These are phyloP conservation scores for Diaprepes abbreviatus DNA, from an alignment of 2,888 invertebrate genomes.

Conservation along the genomic window DNA sequence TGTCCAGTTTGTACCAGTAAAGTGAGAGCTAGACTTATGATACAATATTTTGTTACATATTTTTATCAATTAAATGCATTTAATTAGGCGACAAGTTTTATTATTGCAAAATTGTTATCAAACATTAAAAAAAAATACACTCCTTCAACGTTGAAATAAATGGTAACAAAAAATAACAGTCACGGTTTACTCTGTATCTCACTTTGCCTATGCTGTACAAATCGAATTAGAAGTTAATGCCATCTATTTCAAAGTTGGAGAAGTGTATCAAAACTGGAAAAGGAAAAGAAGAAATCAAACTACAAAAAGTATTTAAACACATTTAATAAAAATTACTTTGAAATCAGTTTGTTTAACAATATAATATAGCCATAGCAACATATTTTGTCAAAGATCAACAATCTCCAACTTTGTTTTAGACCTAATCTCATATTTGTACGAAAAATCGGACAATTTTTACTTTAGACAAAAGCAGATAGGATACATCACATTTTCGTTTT, in stretches of 20 bases:
- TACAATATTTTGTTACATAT: conserved; percentile 1
- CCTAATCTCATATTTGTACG: conserved; percentile 27
- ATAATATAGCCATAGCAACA: conserved; percentile 42
- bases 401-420: conserved; percentile 5
- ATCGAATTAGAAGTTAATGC: no score
- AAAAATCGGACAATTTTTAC: conserved; percentile 19
- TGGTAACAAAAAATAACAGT: no score
- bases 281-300: conserved; percentile 2
- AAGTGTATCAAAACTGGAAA: no score
- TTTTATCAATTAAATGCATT: conserved; percentile 1
- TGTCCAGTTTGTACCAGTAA: conserved; percentile 77
- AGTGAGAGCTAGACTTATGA: neutral
- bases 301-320: conserved; percentile 35
- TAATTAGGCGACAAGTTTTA: no score
- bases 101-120: no score
- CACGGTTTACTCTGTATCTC: no score
- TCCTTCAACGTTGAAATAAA: no score
- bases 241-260: no score
- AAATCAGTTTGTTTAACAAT: conserved; percentile 43
- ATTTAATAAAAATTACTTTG: conserved; percentile 46
- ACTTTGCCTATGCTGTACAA: no score
- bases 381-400: conserved; percentile 29
- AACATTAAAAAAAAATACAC: no score
- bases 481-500: conserved; percentile 9
- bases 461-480: neutral